phyloP scores from a whole-genome alignment of 2,888 invertebrate species.

The Euplagia quadripunctaria region DNA sequence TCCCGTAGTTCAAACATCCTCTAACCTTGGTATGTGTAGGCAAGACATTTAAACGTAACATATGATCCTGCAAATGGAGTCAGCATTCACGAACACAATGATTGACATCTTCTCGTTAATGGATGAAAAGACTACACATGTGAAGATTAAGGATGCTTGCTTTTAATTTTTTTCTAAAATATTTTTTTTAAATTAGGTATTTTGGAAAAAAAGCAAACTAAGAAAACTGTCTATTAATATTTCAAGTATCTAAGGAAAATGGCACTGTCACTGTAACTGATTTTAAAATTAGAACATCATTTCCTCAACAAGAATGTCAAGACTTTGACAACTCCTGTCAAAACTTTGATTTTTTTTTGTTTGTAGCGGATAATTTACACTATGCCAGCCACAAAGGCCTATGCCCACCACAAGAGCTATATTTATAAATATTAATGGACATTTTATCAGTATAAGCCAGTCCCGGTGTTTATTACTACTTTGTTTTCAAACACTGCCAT shows the following conservation, averaged over 20 bases:
- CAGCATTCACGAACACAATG: neutral
- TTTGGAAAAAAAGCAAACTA: neutral
- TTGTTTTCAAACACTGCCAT: conserved; percentile 37
- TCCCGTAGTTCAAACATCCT: conserved; percentile 13
- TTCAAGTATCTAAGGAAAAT: neutral
- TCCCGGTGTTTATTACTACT: conserved; percentile 11
- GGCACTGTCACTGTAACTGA: neutral
- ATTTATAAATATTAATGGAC: conserved; percentile 3
- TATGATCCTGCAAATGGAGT: neutral
- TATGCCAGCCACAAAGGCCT: neutral
- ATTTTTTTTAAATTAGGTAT: neutral
- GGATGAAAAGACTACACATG: neutral
- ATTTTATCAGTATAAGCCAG: neutral
- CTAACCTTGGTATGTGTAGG: conserved; percentile 3
- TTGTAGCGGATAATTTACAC: neutral
- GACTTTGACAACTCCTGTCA: neutral
- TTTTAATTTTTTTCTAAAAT: conserved; percentile 1
- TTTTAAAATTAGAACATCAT: neutral
- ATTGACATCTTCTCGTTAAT: no score
- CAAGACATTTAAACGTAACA: neutral
- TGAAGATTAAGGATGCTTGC: neutral
- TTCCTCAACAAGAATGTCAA: neutral
- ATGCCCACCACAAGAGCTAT: neutral
- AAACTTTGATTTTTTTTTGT: neutral
- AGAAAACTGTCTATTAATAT: conserved; percentile 15